Evolutionary conservation across 2,797 vertebrate species (phyloP).

Genomic region (Diplodus sargus): DNA sequence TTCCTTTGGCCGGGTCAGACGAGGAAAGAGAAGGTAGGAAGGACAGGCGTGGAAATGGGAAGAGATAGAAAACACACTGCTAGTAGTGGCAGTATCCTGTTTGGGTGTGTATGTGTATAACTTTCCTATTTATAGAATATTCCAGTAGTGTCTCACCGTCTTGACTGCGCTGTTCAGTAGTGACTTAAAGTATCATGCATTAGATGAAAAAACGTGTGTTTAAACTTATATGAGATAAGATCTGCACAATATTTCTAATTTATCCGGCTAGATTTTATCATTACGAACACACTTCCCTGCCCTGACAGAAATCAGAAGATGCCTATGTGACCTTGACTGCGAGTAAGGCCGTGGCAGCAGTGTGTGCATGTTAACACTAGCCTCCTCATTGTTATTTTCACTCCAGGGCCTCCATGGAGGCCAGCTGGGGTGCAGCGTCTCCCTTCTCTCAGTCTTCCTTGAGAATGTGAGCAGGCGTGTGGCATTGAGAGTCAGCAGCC

Average conservation of each 20-base stretch:
- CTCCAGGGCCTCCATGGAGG: constrained; percentile 40
- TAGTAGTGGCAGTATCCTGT: constrained; percentile 65
- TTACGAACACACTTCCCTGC: background rate
- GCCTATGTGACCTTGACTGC: constrained; percentile 14
- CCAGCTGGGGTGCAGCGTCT: constrained; percentile 49
- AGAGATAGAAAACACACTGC: constrained; percentile 53
- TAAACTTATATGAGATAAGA: background rate
- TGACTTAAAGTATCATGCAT: background rate
- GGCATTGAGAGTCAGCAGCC: constrained; percentile 67
- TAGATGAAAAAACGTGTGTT: background rate
- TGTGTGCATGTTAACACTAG: constrained; percentile 16
- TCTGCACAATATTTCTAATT: background rate
- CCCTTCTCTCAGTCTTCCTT: constrained; percentile 68
- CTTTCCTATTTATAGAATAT: constrained; percentile 59
- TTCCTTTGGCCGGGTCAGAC: constrained; percentile 67
- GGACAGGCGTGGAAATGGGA: constrained; percentile 55
- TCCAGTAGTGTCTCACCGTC: constrained; percentile 2
- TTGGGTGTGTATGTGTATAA: constrained; percentile 40
- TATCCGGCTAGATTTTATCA: background rate
- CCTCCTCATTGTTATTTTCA: constrained; percentile 60
- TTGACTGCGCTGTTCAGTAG: constrained; percentile 3
- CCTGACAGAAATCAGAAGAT: constrained; percentile 31
- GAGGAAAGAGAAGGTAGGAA: constrained; percentile 63
- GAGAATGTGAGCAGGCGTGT: constrained; percentile 71
- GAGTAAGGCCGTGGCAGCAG: constrained; percentile 20